phyloP scores from a whole-genome alignment of 2,113 vertebrate genomes.

The Chionodraco myersi region DNA sequence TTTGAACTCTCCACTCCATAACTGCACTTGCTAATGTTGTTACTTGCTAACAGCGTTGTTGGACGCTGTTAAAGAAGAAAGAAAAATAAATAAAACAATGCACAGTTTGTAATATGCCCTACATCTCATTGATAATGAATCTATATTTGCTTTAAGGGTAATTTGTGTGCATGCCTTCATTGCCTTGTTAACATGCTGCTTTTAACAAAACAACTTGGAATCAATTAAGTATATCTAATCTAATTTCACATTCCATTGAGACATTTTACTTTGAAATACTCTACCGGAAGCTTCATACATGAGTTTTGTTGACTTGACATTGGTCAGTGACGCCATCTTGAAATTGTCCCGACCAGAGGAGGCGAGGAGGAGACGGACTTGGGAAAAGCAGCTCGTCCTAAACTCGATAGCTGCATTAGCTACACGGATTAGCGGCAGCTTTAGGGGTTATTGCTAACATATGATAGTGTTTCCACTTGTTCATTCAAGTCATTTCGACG shows the following conservation, averaged over 20 bases:
- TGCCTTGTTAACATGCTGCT: too few relatives aligned
- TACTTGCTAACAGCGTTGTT: too few relatives aligned
- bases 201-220: too few relatives aligned
- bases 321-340: constrained; percentile 89
- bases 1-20: too few relatives aligned
- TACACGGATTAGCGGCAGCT: constrained; percentile 48
- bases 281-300: not conserved
- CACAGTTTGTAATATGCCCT: too few relatives aligned
- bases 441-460: not conserved
- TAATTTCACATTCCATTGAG: not conserved
- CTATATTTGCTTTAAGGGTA: too few relatives aligned
- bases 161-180: too few relatives aligned
- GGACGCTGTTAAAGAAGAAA: too few relatives aligned
- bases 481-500: not conserved
- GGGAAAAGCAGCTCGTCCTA: constrained; percentile 59
- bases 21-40: too few relatives aligned
- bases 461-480: constrained; percentile 8
- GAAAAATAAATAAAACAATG: too few relatives aligned
- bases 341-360: constrained; percentile 78
- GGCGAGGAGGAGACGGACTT: constrained; percentile 69
- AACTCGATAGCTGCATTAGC: constrained; percentile 39
- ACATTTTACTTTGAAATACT: constrained; percentile 39
- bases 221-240: not conserved
- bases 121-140: too few relatives aligned
- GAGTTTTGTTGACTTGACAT: not conserved